Base-by-base conservation (phyloP, 2,797 vertebrate genomes). In the Miichthys miiuy region DNA sequence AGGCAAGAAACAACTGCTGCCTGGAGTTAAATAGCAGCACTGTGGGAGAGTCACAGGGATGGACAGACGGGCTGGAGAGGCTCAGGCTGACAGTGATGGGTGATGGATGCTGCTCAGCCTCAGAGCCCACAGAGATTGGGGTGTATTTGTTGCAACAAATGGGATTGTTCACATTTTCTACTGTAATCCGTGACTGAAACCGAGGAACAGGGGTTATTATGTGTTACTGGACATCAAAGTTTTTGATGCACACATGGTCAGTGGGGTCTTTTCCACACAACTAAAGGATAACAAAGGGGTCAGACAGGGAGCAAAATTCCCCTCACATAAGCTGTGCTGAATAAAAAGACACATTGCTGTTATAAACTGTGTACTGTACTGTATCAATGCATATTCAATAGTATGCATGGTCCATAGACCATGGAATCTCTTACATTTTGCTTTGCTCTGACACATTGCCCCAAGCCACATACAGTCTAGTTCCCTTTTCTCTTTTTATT, bases 91-190 rank as follows among this genome's bases (percentile, higher is more conserved):
- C 79, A 79, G 63, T 68, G 82, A 87, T 42, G 67, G 67, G 12
- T 87, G 92, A 90, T 85, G 75, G 85, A 87, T 77, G 85, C 76
- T 79, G 75, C 80, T 54, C 67, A 80, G 83, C n/a, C 60, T 42
- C 55, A 77, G 48, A 79, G 78, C 80, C 69, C 47, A 16, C 62
- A 75, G 75, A 88, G 87, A 88, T 80, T 68, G 68, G 56, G 70
- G 57, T 38, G 68, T 79, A 82, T 93, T 84, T 90, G 80, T 84
- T 73, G 77, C 85, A 89, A 89, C 89, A 87, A 87, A 90, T 86
- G 72, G 85, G 88, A 89, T 88, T 86, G 76, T 69, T 82, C 69
- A 65, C 80, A 84, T 84, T 72, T 85, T 83, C 66, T 64, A 73
- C 82, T 79, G 79, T 88, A 90, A 90, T 88, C 88, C 77, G 23